Evolutionary conservation across 2,888 invertebrate genomes (phyloP).

Genomic region (Platycnemis pennipes): DNA sequence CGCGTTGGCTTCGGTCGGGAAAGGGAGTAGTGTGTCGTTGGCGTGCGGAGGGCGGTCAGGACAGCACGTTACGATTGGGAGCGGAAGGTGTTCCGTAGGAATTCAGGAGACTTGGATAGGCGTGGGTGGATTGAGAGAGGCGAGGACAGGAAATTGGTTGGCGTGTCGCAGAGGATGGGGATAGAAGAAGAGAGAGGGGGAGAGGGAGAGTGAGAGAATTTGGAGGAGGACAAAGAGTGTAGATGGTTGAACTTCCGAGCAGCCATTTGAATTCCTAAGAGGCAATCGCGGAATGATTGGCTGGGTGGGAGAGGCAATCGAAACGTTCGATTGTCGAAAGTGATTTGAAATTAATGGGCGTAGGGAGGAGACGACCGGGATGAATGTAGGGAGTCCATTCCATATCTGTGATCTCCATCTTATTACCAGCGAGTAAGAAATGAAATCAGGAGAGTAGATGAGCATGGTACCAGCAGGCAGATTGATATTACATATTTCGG

Average conservation of each 20-base stretch:
- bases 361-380: no score
- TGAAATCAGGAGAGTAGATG: no score
- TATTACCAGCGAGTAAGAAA: no score
- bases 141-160: neutral
- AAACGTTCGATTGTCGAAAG: neutral
- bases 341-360: neutral
- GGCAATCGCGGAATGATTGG: neutral
- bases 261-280: neutral
- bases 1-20: neutral
- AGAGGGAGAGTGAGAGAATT: neutral
- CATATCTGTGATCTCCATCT: no score
- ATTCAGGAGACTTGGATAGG: neutral
- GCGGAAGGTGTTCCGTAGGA: neutral
- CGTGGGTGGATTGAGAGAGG: neutral
- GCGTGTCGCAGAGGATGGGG: neutral
- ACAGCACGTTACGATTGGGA: neutral
- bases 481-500: no score
- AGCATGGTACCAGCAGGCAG: no score
- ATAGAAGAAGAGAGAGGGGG: neutral
- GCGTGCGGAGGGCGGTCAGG: neutral
- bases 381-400: no score
- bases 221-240: neutral
- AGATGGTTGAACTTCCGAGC: neutral
- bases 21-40: neutral
- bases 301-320: neutral